These are phyloP conservation scores for Ciconia maguari DNA, from an alignment of 2,113 vertebrate species.

Conservation along the genomic window DNA sequence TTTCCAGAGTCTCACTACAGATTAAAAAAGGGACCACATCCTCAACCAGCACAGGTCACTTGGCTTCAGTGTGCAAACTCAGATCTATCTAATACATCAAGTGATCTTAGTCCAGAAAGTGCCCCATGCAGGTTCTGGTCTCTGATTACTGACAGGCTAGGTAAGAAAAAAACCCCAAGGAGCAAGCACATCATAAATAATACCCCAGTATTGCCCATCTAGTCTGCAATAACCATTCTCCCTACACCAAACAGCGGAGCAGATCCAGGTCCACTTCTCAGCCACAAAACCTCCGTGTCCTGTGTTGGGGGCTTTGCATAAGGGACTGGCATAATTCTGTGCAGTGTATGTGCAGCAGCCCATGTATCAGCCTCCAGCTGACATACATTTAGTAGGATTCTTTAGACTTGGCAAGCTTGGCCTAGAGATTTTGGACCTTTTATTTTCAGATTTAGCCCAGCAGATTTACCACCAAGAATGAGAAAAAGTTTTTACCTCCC, in stretches of 20 bases:
- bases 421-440: neutral
- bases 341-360: neutral
- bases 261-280: neutral
- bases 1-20: neutral
- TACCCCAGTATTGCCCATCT: neutral
- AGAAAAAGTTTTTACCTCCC: neutral
- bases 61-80: neutral
- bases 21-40: neutral
- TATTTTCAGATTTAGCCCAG: slow-evolving; percentile 7
- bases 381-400: neutral
- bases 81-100: neutral
- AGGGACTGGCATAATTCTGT: neutral
- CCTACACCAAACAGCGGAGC: neutral
- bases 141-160: neutral
- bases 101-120: neutral
- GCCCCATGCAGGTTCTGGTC: neutral
- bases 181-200: neutral
- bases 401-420: neutral
- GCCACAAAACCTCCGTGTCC: neutral
- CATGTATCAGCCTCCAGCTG: neutral
- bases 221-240: neutral
- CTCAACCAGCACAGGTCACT: neutral
- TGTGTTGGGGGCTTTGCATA: neutral
- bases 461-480: neutral
- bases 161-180: accelerated